These are phyloP conservation scores for Mechanitis mazaeus DNA, from an alignment of 2,888 invertebrate species.

Conservation along the genomic window DNA sequence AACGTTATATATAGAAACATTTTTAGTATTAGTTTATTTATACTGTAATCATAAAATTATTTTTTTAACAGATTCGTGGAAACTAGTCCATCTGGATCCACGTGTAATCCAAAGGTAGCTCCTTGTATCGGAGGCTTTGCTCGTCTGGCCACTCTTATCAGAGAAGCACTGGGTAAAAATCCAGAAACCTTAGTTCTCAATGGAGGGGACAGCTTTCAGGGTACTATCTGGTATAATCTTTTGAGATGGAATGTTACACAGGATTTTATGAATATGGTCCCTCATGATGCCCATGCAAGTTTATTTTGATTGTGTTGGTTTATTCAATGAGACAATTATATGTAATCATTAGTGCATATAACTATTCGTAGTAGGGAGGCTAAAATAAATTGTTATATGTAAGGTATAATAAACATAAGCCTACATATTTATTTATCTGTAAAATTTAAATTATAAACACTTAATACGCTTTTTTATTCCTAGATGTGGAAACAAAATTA, in stretches of 20 bases:
- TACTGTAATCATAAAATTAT: background rate
- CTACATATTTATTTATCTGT: too few relatives aligned
- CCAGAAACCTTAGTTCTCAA: conserved; percentile 80
- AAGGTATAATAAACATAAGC: too few relatives aligned
- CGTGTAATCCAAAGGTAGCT: conserved; percentile 65
- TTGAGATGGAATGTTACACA: conserved; percentile 85
- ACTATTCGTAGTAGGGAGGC: too few relatives aligned
- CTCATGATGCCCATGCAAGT: conserved; percentile 85
- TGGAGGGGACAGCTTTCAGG: conserved; percentile 82
- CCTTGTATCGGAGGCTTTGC: conserved; percentile 84
- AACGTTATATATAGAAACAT: too few relatives aligned
- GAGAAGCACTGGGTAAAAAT: conserved; percentile 57
- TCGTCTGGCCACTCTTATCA: conserved; percentile 77
- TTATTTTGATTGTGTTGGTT: too few relatives aligned
- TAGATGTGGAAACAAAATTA: too few relatives aligned
- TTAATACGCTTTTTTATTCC: too few relatives aligned
- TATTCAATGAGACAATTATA: too few relatives aligned
- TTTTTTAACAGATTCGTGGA: conserved; percentile 74
- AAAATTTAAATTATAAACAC: too few relatives aligned
- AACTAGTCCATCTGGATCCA: conserved; percentile 72
- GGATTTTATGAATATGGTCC: conserved; percentile 84
- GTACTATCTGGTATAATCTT: conserved; percentile 86
- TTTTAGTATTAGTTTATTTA: too few relatives aligned
- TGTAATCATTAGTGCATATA: too few relatives aligned
- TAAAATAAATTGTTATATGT: too few relatives aligned